Percentiles rank a stretch among this genome's conserved stretches.
These are phyloP conservation scores for Boleophthalmus pectinirostris DNA, from an alignment of 2,113 vertebrate genomes.

Conservation along the genomic window DNA sequence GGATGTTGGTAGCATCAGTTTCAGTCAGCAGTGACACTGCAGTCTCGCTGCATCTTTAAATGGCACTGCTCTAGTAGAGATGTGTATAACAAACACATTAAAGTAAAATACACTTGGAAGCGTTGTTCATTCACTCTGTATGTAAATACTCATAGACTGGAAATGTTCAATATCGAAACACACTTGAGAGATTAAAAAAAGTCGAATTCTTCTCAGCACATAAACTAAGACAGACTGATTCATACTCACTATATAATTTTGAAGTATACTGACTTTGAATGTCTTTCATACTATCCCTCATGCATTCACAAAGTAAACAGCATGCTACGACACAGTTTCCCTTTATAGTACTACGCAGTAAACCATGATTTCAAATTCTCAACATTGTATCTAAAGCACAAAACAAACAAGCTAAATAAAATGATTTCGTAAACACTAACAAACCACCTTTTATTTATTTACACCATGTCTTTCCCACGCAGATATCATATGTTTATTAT, in stretches of 20 bases:
- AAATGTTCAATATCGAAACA: slow-evolving; percentile 29
- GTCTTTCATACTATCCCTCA: slow-evolving; percentile 42
- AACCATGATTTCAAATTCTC: slow-evolving; percentile 38
- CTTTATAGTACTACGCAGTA: slow-evolving; percentile 51
- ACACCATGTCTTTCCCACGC: slow-evolving; percentile 4
- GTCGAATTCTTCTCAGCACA: background rate
- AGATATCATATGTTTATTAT: slow-evolving; percentile 24
- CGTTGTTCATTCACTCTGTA: background rate
- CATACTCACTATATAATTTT: slow-evolving; percentile 7
- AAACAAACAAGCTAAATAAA: slow-evolving; percentile 40
- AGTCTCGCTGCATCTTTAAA: slow-evolving; percentile 74
- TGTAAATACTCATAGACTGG: slow-evolving; percentile 10
- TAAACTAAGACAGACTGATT: slow-evolving; percentile 1
- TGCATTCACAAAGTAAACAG: slow-evolving; percentile 63
- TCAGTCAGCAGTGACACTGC: slow-evolving; percentile 79
- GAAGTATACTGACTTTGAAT: slow-evolving; percentile 14
- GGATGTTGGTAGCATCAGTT: slow-evolving; percentile 70
- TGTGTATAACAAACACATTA: slow-evolving; percentile 21
- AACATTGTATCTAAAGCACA: slow-evolving; percentile 19
- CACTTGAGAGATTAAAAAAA: background rate
- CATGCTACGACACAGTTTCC: slow-evolving; percentile 55
- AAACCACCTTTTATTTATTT: slow-evolving; percentile 12
- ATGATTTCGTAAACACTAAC: slow-evolving; percentile 6
- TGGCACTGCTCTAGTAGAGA: slow-evolving; percentile 42
- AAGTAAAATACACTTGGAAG: slow-evolving; percentile 17